Base-by-base conservation (phyloP, 1,140 invertebrate genomes). In the Scaptomyza graminum region DNA sequence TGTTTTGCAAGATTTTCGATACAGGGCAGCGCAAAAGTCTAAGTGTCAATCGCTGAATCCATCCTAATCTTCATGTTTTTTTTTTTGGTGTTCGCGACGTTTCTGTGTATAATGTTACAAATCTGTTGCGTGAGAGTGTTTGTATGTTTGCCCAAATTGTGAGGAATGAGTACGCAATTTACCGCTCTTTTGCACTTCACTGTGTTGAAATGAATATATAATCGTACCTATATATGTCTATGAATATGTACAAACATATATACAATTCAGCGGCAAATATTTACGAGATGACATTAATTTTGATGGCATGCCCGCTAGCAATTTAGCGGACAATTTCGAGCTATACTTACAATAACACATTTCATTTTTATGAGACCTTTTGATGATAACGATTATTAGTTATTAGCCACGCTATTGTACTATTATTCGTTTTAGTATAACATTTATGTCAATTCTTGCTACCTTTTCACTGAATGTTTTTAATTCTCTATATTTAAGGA, bases 141-240 rank as follows among this genome's bases (percentile, higher is more conserved):
- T 56, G 55, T 50, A 41, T 16, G 51, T 46, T 64, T 46, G 34
- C 28, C 25, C 6, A 46, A 28, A 22, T 28, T 64, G 51, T 65
- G 52, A 39, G 47, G 31, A 66, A 71, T 57, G 62, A 71, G 67
- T 74, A 66, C 65, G 65, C 81, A 75, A 85, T 85, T 85, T 87
- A 79, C 82, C 82, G 82, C 83, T 87, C 87, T 87, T 87, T 87
- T 87, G 78, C 82, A 88, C 82, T 85, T 69, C 69, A 67, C 60
- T 81, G 69, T 81, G 69, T 66, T 52, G 69, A 62, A 5, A 31
- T 54, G 52, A 13, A 67, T 46, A 49, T 57, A 28, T 39, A 76
- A n/a, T 39, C 9, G 37, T 41, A 41, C 18, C 18, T 18, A 18
- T 18, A 18, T 22, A 22, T 22, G 18, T 41, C 12, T 51, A 55